These are phyloP conservation scores for Aphyosemion australe DNA, from an alignment of 2,113 vertebrate genomes.

Conservation along the genomic window DNA sequence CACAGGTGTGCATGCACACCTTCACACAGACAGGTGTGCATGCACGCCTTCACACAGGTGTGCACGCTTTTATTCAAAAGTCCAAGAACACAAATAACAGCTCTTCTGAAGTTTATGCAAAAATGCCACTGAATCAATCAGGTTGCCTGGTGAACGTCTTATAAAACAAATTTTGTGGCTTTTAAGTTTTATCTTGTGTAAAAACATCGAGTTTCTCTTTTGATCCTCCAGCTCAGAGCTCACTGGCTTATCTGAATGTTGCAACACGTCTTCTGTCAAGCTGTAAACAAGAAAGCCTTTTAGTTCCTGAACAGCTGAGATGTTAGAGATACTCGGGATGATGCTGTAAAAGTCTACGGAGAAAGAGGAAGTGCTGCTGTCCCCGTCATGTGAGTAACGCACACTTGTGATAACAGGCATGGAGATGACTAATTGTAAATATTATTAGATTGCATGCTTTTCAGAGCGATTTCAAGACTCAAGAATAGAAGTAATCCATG, in stretches of 20 bases:
- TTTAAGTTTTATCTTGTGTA: constrained; percentile 2
- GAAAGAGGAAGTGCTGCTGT: too few species aligned
- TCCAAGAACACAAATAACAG: too few species aligned
- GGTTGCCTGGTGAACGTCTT: not conserved
- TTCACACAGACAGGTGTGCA: too few species aligned
- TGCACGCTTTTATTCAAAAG: too few species aligned
- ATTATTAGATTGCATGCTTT: not conserved
- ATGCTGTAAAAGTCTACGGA: too few species aligned
- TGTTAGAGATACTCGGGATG: not conserved
- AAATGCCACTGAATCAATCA: too few species aligned
- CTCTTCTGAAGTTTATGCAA: too few species aligned
- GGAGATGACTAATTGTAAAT: not conserved
- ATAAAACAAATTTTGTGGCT: constrained; percentile 16
- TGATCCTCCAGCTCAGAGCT: not conserved
- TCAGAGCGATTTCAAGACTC: not conserved
- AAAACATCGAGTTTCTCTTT: too few species aligned
- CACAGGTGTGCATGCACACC: too few species aligned
- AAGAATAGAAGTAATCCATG: rapidly evolving
- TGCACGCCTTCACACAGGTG: too few species aligned
- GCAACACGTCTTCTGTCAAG: not conserved
- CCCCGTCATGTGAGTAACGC: not conserved
- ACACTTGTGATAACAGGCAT: not conserved
- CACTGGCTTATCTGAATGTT: constrained; percentile 2
- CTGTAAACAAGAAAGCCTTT: not conserved
- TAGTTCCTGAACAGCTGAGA: constrained; percentile 41